These are phyloP conservation scores for Acinonyx jubatus DNA, from an alignment of 2,113 vertebrate species.

Conservation along the genomic window DNA sequence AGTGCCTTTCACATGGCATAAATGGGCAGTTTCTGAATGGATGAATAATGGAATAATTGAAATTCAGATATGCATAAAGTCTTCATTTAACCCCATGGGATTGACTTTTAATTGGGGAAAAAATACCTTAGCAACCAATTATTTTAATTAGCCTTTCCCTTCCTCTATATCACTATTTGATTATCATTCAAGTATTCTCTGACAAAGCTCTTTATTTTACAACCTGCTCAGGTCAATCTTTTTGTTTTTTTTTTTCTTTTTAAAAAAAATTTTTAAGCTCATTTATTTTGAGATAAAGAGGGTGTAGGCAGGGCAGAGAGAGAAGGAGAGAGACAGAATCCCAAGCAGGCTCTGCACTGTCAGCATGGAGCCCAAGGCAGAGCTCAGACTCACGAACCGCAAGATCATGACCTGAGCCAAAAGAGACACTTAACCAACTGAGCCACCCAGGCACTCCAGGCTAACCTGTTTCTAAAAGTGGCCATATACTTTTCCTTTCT, in stretches of 20 bases:
- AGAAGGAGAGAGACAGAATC: too few species aligned
- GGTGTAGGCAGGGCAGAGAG: too few species aligned
- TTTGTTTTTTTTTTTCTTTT: too few species aligned
- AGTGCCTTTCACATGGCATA: not conserved
- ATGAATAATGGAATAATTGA: not conserved
- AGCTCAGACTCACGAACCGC: too few species aligned
- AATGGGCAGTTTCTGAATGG: not conserved
- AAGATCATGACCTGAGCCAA: too few species aligned
- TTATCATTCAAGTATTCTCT: conserved; percentile 3
- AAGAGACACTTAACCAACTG: too few species aligned
- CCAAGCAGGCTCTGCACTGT: too few species aligned
- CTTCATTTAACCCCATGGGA: not conserved
- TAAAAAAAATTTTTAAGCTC: too few species aligned
- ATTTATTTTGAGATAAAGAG: too few species aligned
- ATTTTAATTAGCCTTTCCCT: conserved; percentile 30
- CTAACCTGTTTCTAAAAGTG: conserved; percentile 3
- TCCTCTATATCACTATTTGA: not conserved
- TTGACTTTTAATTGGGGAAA: not conserved
- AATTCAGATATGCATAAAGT: not conserved
- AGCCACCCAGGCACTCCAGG: too few species aligned
- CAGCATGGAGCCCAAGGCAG: too few species aligned
- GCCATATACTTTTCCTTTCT: not conserved
- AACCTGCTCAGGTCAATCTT: not conserved
- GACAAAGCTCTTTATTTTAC: conserved; percentile 10
- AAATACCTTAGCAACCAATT: not conserved